These are phyloP conservation scores for Agrotis clavis DNA, from an alignment of 2,888 invertebrate genomes.

Conservation along the genomic window DNA sequence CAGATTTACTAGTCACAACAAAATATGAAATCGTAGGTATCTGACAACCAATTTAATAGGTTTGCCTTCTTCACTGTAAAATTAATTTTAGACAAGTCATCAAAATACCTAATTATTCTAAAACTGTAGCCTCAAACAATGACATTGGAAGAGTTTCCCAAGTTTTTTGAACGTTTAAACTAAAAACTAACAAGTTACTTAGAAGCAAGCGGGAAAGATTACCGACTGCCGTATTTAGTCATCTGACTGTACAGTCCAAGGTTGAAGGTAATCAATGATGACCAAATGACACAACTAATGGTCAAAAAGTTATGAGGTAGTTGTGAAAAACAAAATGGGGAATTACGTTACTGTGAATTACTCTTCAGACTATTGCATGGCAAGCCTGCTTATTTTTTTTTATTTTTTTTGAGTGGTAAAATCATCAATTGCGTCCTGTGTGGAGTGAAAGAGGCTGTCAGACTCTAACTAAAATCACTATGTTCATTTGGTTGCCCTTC, in stretches of 20 bases:
- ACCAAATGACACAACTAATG: constrained; percentile 38
- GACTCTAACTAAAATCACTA: no score
- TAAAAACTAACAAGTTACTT: constrained; percentile 28
- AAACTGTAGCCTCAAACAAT: constrained; percentile 29
- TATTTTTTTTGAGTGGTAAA: no score
- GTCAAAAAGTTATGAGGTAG: constrained; percentile 16
- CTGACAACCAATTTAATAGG: no score
- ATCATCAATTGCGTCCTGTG: no score
- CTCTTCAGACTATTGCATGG: background rate
- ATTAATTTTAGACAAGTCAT: background rate
- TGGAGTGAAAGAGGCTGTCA: no score
- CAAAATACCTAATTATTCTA: constrained; percentile 9
- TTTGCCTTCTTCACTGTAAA: background rate
- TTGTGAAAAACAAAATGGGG: constrained; percentile 7
- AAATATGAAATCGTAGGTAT: no score
- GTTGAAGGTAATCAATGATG: constrained; percentile 28
- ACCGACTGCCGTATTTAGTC: constrained; percentile 20
- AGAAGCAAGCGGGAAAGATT: constrained; percentile 12
- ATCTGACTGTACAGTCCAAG: constrained; percentile 27
- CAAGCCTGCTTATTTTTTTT: background rate
- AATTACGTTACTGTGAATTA: constrained; percentile 11
- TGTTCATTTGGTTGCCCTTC: no score
- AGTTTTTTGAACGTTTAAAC: constrained; percentile 14
- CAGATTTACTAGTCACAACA: no score
- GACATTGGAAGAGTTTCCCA: constrained; percentile 32